Evolutionary conservation across 1,140 invertebrate genomes (phyloP), one percentile per base, ranked within the genome.

Genomic region (Drosophila simulans): DNA sequence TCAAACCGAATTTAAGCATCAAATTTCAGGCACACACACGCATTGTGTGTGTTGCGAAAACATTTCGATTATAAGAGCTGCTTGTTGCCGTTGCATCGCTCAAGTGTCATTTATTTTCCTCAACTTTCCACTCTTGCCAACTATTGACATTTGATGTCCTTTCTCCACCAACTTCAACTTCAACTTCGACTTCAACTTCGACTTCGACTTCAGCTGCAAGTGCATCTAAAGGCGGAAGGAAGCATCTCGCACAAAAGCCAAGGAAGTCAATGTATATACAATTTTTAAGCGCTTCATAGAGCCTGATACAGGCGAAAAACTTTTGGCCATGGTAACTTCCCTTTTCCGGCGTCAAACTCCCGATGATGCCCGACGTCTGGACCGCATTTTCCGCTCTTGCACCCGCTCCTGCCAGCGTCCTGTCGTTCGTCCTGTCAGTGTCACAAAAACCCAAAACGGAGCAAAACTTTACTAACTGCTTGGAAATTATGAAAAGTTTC

Each of bases 301-400:
- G 56, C 45, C 31, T 54, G 73, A 56, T 74, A 75, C 51, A 31
- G 34, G 77, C 52, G 77, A 69, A 68, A 86, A 82, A 79, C 72
- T 85, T 86, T 86, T 83, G 83, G 84, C 64, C 79, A 86, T 86
- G 83, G 80, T 69, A 88, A 89, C 84, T 86, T 86, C 84, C 84
- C 53, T 64, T 70, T 83, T 88, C 79, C 83, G 83, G 75, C 83
- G 37, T 88, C 78, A 78, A 85, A 82, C 82, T 74, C 59, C 72
- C 72, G 46, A 80, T 77, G 46, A 80, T 73, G 66, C 57, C 39
- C 71, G 54, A 68, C 62, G 82, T 77, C 60, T 64, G 58, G 54
- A 74, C 58, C 56, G 46, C 72, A 35, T 63, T 74, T 55, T 63
- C 43, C 34, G 42, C 31, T 43, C 57, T 45, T 37, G 59, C 51